phyloP scores from a whole-genome alignment of 1,140 invertebrate genomes.

The Epicauta chinensis region DNA sequence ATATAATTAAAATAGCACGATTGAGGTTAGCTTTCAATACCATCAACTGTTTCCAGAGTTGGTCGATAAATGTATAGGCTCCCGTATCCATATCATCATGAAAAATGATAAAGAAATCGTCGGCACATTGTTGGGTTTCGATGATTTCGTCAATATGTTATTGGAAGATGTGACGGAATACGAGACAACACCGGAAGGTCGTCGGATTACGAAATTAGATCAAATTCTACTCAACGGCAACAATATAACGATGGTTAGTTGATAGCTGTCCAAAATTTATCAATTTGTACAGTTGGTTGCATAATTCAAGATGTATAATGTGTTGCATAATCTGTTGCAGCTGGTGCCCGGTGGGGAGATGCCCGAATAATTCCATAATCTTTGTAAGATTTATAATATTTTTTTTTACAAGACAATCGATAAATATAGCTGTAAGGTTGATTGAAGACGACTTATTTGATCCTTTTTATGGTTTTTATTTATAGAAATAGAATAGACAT shows the following conservation, averaged over 20 bases:
- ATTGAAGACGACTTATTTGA: background rate
- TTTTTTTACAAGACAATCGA: background rate
- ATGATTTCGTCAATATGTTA: conserved; percentile 98
- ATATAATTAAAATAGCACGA: no score
- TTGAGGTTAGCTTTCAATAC: conserved; percentile 10
- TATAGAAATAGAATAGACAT: conserved; percentile 30
- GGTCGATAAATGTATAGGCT: conserved; percentile 99
- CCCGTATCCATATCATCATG: conserved; percentile 99
- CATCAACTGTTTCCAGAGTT: conserved; percentile 61
- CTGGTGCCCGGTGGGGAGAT: conserved; percentile 64
- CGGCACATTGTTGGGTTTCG: conserved; percentile 94
- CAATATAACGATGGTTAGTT: conserved; percentile 93
- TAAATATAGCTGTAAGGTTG: background rate
- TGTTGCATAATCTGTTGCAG: conserved; percentile 45
- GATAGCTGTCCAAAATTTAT: conserved; percentile 45
- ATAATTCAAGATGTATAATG: conserved; percentile 13
- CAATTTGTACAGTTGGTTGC: conserved; percentile 6
- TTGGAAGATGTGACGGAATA: conserved; percentile 90
- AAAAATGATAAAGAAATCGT: conserved; percentile 99
- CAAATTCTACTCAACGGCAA: conserved; percentile 98
- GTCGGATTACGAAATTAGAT: conserved; percentile 93
- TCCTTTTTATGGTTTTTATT: conserved; percentile 6
- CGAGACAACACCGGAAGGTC: conserved; percentile 94
- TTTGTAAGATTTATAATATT: no score
- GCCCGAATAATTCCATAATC: conserved; percentile 48